These are phyloP conservation scores for Zapornia atra DNA, from an alignment of 2,113 vertebrate species.

Conservation along the genomic window DNA sequence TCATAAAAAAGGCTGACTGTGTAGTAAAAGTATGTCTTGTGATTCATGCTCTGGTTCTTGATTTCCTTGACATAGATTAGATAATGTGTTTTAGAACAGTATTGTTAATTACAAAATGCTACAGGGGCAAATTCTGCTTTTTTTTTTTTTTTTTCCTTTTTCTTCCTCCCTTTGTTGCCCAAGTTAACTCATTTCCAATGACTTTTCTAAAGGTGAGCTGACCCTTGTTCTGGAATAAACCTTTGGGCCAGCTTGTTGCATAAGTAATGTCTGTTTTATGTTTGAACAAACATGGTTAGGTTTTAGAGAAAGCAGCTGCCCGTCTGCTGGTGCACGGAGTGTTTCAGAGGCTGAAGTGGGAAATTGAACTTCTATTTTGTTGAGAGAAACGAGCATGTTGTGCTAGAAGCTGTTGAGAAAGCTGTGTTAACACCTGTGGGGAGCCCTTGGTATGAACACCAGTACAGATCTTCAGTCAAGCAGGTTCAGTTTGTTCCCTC, in stretches of 20 bases:
- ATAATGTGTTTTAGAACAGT: not conserved
- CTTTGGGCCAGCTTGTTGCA: not conserved
- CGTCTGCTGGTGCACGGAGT: accelerated
- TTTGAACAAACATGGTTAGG: accelerated
- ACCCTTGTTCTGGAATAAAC: not conserved
- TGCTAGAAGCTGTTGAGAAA: not conserved
- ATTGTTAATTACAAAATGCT: not conserved
- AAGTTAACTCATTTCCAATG: not conserved
- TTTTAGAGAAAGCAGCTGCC: not conserved
- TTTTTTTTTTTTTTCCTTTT: not conserved
- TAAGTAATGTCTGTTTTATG: not conserved
- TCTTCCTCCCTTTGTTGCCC: not conserved
- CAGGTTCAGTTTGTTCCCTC: not conserved
- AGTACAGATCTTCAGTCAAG: not conserved
- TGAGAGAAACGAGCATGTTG: not conserved
- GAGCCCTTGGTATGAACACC: not conserved
- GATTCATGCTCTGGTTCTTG: not conserved
- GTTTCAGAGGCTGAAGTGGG: not conserved
- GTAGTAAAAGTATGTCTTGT: not conserved
- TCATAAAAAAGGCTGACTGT: not conserved
- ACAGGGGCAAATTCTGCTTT: not conserved
- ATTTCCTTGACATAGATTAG: not conserved
- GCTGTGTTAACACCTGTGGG: not conserved
- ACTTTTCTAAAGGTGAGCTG: not conserved
- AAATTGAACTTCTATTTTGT: not conserved